These are phyloP conservation scores for Galagoides demidoff DNA, from an alignment of 2,797 vertebrate genomes.

Conservation along the genomic window DNA sequence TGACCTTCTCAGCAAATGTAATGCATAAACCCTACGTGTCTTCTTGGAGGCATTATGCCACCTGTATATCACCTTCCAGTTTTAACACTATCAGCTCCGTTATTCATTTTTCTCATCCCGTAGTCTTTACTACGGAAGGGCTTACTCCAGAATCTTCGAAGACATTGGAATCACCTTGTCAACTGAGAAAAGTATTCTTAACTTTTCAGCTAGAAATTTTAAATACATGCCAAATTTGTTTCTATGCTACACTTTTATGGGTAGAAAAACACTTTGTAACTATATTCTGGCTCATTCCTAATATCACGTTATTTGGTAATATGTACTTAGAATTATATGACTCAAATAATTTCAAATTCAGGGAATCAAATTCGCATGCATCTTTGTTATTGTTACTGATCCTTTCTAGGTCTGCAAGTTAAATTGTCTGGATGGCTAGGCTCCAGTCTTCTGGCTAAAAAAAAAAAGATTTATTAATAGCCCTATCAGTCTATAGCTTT, in stretches of 20 bases:
- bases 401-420: background rate
- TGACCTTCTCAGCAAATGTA: background rate
- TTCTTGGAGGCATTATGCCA: background rate
- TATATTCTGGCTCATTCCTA: background rate
- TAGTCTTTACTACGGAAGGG: background rate
- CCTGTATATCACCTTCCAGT: background rate
- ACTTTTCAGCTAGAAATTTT: slow-evolving; percentile 33
- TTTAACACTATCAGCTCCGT: background rate
- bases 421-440: background rate
- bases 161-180: background rate
- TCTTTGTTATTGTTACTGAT: slow-evolving; percentile 14
- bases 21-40: fast-evolving
- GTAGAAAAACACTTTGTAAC: background rate
- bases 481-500: slow-evolving; percentile 5
- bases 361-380: background rate
- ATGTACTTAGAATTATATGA: background rate
- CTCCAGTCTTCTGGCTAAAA: background rate
- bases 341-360: background rate
- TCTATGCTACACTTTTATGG: background rate
- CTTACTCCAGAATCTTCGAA: slow-evolving; percentile 15
- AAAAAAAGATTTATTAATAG: slow-evolving; percentile 47
- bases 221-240: slow-evolving; percentile 38
- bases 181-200: background rate
- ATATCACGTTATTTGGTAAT: background rate
- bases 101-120: background rate